phyloP scores from a whole-genome alignment of 2,888 invertebrate genomes.

The Stramonita haemastoma region DNA sequence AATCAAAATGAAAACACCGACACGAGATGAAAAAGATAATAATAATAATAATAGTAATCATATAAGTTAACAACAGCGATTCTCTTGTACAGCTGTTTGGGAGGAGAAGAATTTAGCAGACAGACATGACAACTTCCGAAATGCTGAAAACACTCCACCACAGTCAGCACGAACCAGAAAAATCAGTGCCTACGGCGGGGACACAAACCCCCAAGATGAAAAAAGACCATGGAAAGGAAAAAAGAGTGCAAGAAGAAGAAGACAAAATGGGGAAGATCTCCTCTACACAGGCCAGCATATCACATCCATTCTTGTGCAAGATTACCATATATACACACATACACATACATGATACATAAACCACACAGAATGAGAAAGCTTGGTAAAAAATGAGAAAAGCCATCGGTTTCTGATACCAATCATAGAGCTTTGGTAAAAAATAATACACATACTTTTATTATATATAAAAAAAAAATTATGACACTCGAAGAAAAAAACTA shows the following conservation, averaged over 20 bases:
- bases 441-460: too few relatives aligned
- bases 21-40: neutral
- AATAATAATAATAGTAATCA: neutral
- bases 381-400: too few relatives aligned
- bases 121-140: neutral
- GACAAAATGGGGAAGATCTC: neutral
- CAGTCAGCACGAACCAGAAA: neutral
- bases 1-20: slow-evolving; percentile 21
- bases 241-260: neutral
- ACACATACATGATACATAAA: neutral
- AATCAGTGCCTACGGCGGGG: neutral
- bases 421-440: too few relatives aligned
- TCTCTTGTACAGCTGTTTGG: neutral
- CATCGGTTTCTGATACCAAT: too few relatives aligned
- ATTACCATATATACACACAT: too few relatives aligned
- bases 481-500: too few relatives aligned
- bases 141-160: neutral
- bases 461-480: too few relatives aligned
- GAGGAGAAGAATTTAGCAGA: slow-evolving; percentile 14
- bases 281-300: too few relatives aligned
- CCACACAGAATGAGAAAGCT: neutral
- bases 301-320: too few relatives aligned
- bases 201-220: neutral
- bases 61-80: slow-evolving; percentile 5
- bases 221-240: neutral